A percentile compares a stretch with the other conserved stretches of the same genome.
These are phyloP conservation scores for Actinia equina DNA, from an alignment of 64 coral and sea anemone genomes.

Conservation along the genomic window DNA sequence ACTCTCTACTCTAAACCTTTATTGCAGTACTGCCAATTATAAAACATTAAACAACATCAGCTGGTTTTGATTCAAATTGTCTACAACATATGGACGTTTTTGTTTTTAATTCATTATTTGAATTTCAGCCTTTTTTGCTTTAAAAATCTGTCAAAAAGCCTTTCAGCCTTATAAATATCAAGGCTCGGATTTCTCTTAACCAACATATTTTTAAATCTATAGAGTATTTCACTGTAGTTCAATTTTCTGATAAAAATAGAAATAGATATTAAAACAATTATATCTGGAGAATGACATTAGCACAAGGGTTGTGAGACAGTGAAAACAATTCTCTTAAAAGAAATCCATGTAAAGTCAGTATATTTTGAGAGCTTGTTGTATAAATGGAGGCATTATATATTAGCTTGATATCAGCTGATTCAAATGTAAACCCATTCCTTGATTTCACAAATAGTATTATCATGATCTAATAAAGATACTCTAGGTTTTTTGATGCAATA, in stretches of 20 bases:
- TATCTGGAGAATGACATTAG: neutral
- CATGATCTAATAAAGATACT: neutral
- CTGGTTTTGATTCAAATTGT: neutral
- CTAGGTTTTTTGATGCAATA: neutral
- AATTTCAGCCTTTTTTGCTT: neutral
- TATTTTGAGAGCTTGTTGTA: neutral
- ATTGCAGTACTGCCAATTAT: neutral
- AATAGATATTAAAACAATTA: neutral
- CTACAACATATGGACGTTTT: neutral
- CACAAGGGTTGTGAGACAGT: neutral
- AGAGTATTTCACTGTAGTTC: neutral
- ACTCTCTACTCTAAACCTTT: too few species aligned
- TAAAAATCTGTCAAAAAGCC: neutral
- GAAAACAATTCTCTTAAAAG: neutral
- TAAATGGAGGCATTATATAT: neutral
- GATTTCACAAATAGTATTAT: neutral
- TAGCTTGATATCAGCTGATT: neutral
- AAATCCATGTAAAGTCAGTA: neutral
- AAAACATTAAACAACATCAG: neutral
- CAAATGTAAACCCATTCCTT: neutral
- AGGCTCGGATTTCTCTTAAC: neutral
- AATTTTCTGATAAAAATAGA: neutral
- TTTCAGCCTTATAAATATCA: neutral
- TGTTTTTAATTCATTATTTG: neutral
- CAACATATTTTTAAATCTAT: neutral